phyloP scores from a whole-genome alignment of 2,888 invertebrate species.

The Amaurobius ferox region DNA sequence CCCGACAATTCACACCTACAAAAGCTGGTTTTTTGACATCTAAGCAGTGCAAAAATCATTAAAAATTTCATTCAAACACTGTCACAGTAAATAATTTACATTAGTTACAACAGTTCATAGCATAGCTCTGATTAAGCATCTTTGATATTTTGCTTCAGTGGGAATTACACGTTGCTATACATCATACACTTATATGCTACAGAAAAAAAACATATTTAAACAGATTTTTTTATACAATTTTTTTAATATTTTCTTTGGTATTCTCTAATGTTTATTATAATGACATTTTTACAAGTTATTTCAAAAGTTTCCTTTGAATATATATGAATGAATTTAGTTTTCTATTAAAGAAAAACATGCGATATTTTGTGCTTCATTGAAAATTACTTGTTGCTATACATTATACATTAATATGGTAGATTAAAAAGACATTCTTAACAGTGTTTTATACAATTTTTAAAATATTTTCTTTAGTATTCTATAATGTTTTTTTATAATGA shows the following conservation, averaged over 20 bases:
- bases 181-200: not conserved
- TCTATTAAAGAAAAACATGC: too few species aligned
- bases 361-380: too few species aligned
- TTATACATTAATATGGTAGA: too few species aligned
- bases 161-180: not conserved
- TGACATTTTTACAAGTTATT: not conserved
- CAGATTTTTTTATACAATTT: not conserved
- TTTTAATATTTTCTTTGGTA: not conserved
- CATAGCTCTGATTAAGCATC: slow-evolving; percentile 60
- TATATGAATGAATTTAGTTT: too few species aligned
- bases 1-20: slow-evolving; percentile 27
- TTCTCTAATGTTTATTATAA: not conserved
- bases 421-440: too few species aligned
- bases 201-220: not conserved
- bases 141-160: not conserved
- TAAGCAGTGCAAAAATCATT: slow-evolving; percentile 57
- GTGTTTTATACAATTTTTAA: too few species aligned
- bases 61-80: not conserved
- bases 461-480: too few species aligned
- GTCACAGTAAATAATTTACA: slow-evolving; percentile 28
- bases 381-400: too few species aligned
- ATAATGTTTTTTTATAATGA: too few species aligned
- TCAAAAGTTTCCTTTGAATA: too few species aligned
- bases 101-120: slow-evolving; percentile 54
- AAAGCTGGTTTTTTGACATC: slow-evolving; percentile 39